A percentile compares a stretch with the other conserved stretches of the same genome.
These are phyloP conservation scores for Drosophila pruinosa DNA, from an alignment of 1,140 invertebrate genomes.

Conservation along the genomic window DNA sequence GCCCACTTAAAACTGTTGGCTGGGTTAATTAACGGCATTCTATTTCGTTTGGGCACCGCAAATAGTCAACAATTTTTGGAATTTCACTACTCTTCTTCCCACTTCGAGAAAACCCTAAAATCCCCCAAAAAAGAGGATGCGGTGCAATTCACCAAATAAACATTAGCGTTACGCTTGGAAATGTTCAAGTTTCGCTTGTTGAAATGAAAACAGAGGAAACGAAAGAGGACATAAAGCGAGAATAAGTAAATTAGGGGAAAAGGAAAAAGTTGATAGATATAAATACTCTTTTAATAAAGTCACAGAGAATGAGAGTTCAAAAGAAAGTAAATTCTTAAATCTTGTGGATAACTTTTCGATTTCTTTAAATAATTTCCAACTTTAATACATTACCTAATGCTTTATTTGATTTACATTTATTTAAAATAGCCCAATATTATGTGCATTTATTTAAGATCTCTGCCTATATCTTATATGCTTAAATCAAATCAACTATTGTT, in stretches of 20 bases:
- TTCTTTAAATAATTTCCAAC: no score
- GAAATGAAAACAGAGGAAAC: constrained; percentile 3
- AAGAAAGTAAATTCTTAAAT: no score
- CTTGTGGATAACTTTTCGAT: no score
- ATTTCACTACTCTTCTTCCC: neutral
- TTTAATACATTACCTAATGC: no score
- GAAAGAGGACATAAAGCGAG: no score
- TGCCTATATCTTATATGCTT: no score
- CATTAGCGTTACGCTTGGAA: constrained; percentile 7
- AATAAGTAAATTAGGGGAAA: neutral
- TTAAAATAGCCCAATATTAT: no score
- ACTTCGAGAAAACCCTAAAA: neutral
- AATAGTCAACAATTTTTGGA: constrained; percentile 47
- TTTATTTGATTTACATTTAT: no score
- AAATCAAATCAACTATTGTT: no score
- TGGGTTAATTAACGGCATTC: constrained; percentile 51
- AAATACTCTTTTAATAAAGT: neutral
- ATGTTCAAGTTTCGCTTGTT: constrained; percentile 31
- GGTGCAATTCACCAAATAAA: constrained; percentile 29
- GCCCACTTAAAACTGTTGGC: constrained; percentile 43
- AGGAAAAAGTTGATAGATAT: neutral
- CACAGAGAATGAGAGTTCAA: neutral
- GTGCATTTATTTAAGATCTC: no score
- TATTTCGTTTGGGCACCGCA: constrained; percentile 38
- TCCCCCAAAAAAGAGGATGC: neutral